Evolutionary conservation across 2,888 invertebrate genomes (phyloP), one percentile per base, ranked within the genome.

Genomic region (Leucophenga montana): DNA sequence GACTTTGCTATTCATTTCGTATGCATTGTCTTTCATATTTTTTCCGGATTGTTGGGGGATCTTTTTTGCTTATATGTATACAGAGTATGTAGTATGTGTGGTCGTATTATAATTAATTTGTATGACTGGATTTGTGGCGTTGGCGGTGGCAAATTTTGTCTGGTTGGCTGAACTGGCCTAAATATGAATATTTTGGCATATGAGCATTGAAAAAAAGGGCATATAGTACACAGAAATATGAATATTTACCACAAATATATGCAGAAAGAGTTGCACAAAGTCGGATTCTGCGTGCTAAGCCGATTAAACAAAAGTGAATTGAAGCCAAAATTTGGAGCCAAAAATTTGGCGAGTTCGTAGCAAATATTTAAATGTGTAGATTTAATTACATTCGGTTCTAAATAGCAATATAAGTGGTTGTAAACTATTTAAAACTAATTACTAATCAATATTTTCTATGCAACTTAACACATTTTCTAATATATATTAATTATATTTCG

Each of bases 51-150:
- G 54, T 69, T 53, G 66, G 27, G n/a, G n/a, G 33, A 33, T 69
- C 67, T 67, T 44, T 67, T 70, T 65, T 69, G 71, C 71, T 67
- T 50, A 56, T n/a, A n/a, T n/a, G n/a, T n/a, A n/a, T n/a, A n/a
- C n/a, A n/a, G n/a, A n/a, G n/a, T n/a, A n/a, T n/a, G n/a, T 27
- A 27, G 27, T 74, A 69, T 66, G 57, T 73, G 74, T 70, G 75
- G 78, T 68, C 70, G 77, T 67, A 78, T 80, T 79, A 82, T 81
- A 81, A 82, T 82, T 81, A 81, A 81, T 81, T 81, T 82, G 46
- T 22, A 48, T n/a, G 48, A 11, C 48, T 13, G 48, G 62, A 64
- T 48, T 64, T 46, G 33, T 13, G 16, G 39, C 57, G 14, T 57
- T 57, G 39, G 39, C 39, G 39, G 39, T 39, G 39, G 39, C 39